phyloP scores from a whole-genome alignment of 1,140 invertebrate species.

The Hypsibius dujardini region DNA sequence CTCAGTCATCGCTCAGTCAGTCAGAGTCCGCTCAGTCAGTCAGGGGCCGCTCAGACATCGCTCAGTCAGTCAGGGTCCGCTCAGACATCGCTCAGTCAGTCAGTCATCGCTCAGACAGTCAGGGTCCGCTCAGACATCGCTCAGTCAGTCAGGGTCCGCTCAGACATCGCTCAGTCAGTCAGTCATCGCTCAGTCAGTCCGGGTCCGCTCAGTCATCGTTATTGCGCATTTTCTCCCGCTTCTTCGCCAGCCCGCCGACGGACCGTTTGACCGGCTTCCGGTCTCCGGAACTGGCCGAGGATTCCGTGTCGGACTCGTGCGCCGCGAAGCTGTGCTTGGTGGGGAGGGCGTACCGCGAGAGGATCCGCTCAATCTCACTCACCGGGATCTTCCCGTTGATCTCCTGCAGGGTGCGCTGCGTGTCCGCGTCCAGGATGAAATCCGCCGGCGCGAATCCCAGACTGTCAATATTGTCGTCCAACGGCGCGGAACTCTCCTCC shows the following conservation, averaged over 20 bases:
- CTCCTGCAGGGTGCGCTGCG: not conserved
- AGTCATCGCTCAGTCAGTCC: too few relatives aligned
- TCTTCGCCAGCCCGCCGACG: too few relatives aligned
- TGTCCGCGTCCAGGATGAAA: not conserved
- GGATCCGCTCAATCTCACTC: not conserved
- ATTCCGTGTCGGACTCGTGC: not conserved
- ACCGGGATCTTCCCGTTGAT: not conserved
- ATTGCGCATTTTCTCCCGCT: too few relatives aligned
- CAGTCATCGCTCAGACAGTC: not conserved
- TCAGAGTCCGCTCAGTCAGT: too few relatives aligned
- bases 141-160: too few relatives aligned
- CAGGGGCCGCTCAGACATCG: not conserved
- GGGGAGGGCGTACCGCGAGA: not conserved
- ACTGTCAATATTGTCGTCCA: not conserved
- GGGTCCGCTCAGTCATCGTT: too few relatives aligned
- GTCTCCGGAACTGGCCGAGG: not conserved
- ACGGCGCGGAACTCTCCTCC: not conserved
- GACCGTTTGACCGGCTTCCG: not conserved
- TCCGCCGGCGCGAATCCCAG: not conserved
- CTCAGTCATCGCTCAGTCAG: not conserved
- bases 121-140: not conserved
- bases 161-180: too few relatives aligned
- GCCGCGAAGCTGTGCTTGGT: not conserved
- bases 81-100: not conserved
- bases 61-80: too few relatives aligned